Evolutionary conservation across 1,140 invertebrate species (phyloP).

Genomic region (Eumaeus atala): DNA sequence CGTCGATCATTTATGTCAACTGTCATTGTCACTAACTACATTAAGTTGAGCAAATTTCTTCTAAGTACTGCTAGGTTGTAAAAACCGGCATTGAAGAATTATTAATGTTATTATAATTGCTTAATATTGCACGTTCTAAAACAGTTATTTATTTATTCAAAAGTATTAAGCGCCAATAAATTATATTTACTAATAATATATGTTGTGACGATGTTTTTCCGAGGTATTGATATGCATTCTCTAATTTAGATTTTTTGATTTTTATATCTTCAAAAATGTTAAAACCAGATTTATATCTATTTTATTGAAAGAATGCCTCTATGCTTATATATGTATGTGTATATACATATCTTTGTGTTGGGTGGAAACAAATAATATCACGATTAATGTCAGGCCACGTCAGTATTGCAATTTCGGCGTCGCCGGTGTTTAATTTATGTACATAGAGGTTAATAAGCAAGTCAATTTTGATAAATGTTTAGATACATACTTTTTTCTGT

Average conservation of each 20-base stretch:
- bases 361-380: background rate
- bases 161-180: background rate
- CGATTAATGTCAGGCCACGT: slow-evolving; percentile 44
- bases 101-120: background rate
- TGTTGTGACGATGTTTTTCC: slow-evolving; percentile 27
- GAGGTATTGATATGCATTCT: slow-evolving; percentile 22
- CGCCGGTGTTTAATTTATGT: slow-evolving; percentile 19
- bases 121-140: background rate
- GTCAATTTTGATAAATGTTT: background rate
- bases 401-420: slow-evolving; percentile 33
- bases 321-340: background rate
- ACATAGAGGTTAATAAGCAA: slow-evolving; percentile 23
- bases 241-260: slow-evolving; percentile 8
- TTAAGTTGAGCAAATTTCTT: too few species aligned
- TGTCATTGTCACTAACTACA: too few species aligned
- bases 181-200: background rate
- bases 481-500: too few species aligned
- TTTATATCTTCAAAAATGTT: background rate
- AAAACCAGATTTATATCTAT: background rate
- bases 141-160: background rate
- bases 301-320: background rate
- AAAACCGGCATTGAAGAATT: background rate
- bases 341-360: too few species aligned
- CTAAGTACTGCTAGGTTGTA: background rate
- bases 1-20: slow-evolving; percentile 24